Base-by-base conservation (phyloP, 2,888 invertebrate species). In the Tetragnatha montana region DNA sequence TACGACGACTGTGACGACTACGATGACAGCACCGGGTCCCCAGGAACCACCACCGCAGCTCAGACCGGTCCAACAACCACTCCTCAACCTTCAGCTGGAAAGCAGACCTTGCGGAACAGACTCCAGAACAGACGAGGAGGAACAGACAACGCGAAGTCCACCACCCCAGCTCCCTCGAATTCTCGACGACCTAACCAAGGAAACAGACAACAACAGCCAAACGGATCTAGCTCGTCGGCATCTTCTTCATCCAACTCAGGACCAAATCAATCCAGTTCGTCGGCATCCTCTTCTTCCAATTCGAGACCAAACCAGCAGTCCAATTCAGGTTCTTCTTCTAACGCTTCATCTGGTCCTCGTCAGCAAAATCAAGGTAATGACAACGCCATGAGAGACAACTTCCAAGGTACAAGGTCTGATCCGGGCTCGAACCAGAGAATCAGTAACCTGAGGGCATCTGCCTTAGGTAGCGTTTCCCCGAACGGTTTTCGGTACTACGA, bases 401-500 rank as follows among this genome's bases (percentile, higher is more conserved):
- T 35, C 71, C 75, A 22, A 71, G 50, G 35, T n/a, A n/a, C 51
- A 10, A 35, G 19, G 12, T 0, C 73, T 14, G 49, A 86, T 74
- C 10, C 79, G 6, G 50, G 49, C 7, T 12, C 68, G 0, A 19
- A 68, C 14, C 10, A 35, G 6, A 19, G 68, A 74, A 68, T 86
- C 0, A 8, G 71, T 4, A 12, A 17, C n/a, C 21, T 86, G 60
- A 86, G 60, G 68, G 19, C 21, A 68, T 19, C 86, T n/a, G 79
- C 17, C 51, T 12, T 80, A 8, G 35, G 60, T 6, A 74, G 86
- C 19, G 50, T 74, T 8, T 8, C 73, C 4, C 47, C 47, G 14
- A 47, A 35, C 49, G 80, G 80, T 2, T 86, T 60, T 47, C 19
- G 80, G 21, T 86, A 80, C 49, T 74, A 68, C n/a, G 17, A 19